Conservation (phyloP, 64 coral and sea anemone genomes). For the Actinia equina region DNA sequence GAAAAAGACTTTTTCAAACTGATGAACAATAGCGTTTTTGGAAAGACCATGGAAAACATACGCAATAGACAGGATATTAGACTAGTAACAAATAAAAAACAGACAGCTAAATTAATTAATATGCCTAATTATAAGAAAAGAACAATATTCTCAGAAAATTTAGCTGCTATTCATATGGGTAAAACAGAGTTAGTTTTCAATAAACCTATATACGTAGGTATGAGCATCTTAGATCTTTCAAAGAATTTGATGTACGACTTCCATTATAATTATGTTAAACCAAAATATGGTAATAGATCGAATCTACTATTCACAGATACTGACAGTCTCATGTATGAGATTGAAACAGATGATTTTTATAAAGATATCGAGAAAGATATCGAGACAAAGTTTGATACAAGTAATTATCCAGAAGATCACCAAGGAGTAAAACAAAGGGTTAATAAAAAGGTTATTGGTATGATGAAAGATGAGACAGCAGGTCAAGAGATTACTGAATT, state of each 20-base stretch:
- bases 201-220: constrained; percentile 25
- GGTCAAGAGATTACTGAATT: constrained; percentile 25
- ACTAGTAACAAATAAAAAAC: background rate
- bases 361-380: constrained; percentile 1
- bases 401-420: constrained; percentile 16
- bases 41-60: constrained; percentile 27
- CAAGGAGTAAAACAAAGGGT: constrained; percentile 1
- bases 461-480: constrained; percentile 28
- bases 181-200: constrained; percentile 18
- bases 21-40: constrained; percentile 31
- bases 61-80: constrained; percentile 8
- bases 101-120: background rate
- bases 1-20: constrained; percentile 26
- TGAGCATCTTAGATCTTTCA: constrained; percentile 10
- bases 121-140: constrained; percentile 15
- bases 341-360: constrained; percentile 12
- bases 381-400: constrained; percentile 24
- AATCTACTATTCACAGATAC: constrained; percentile 10
- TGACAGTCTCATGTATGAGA: background rate
- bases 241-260: constrained; percentile 25
- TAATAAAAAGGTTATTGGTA: constrained; percentile 19
- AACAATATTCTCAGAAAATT: constrained; percentile 1
- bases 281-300: background rate
- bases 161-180: constrained; percentile 9
- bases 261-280: constrained; percentile 5